Percentiles rank a stretch among this genome's conserved stretches.
Evolutionary conservation across 2,888 invertebrate species (phyloP).

Genomic region (Calameuta idolon): DNA sequence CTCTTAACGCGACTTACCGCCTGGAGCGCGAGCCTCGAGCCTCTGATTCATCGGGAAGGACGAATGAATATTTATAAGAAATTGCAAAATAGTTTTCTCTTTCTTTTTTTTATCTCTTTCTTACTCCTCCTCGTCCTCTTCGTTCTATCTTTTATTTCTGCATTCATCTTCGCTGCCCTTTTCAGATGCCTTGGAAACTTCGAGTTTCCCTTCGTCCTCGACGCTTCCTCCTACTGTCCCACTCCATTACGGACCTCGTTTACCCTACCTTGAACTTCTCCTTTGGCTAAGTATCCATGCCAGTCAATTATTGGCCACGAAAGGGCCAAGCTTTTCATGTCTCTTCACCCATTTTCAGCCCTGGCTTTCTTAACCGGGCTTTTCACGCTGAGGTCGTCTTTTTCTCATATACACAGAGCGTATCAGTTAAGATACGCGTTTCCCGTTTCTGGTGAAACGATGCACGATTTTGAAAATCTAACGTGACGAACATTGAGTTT

Average conservation of each 20-base stretch:
- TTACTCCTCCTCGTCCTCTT: constrained; percentile 7
- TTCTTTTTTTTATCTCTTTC: constrained; percentile 20
- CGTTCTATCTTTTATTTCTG: neutral
- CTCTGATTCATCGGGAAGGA: constrained; percentile 59
- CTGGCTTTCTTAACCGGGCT: neutral
- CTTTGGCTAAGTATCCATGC: neutral
- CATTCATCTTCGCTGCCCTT: neutral
- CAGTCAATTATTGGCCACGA: constrained; percentile 6
- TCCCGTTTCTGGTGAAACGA: too few relatives aligned
- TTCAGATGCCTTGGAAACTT: neutral
- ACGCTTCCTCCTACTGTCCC: neutral
- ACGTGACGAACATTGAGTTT: too few relatives aligned
- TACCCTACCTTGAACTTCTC: neutral
- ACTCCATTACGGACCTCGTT: neutral
- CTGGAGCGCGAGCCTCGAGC: constrained; percentile 57
- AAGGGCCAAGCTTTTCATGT: neutral
- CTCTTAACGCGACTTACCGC: constrained; percentile 66
- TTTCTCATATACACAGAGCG: too few relatives aligned
- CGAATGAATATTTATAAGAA: constrained; percentile 67
- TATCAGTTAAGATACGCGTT: too few relatives aligned
- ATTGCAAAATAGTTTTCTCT: constrained; percentile 60
- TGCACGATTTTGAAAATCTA: too few relatives aligned
- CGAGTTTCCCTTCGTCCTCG: neutral
- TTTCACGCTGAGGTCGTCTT: neutral
- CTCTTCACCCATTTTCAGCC: constrained; percentile 21